Evolutionary conservation across 1,140 invertebrate species (phyloP), one percentile per base, ranked within the genome.

Genomic region (Catajapyx aquilonaris): DNA sequence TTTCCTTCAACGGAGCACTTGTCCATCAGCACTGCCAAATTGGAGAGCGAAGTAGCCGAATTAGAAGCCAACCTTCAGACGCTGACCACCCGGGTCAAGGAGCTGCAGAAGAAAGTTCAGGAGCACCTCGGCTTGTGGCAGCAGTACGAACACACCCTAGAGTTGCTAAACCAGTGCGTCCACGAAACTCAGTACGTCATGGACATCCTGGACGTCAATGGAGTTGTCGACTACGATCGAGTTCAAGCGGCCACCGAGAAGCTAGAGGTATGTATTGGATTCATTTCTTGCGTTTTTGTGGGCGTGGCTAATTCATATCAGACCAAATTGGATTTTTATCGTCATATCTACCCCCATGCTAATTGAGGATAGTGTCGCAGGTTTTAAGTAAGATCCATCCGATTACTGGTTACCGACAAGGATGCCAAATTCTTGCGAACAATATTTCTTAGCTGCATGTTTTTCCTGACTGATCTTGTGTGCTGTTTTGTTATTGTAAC

Each of bases 171-270:
- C 35, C 71, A 77, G 21, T 78, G 75, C 0, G 74, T 81, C 0
- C 66, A 79, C 38, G 76, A 83, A 44, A 75, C 77, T 0, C 78
- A 81, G 52, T 83, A 79, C 46, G 81, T 81, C 77, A 78, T 81
- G 58, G 77, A 84, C 46, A 53, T 83, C 10, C 59, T 83, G 2
- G 75, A 73, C 1, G 73, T 83, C 0, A 75, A 81, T 48, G 78
- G 76, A 10, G 69, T 73, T 25, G 71, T 84, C 2, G 77, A 84
- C 56, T 81, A 81, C 43, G 76, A 81, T 35, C 65, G 78, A 20
- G 53, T 84, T 31, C 56, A 72, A n/a, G 80, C 78, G 47, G 76
- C 77, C 21, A 81, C 77, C 0, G 76, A 81, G 50, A 60, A 76
- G 49, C 56, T 81, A 38, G 76, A 81, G 70, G 77, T 81, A 39